Base-by-base conservation (phyloP, 2,113 vertebrate genomes). In the Vulpes lagopus region DNA sequence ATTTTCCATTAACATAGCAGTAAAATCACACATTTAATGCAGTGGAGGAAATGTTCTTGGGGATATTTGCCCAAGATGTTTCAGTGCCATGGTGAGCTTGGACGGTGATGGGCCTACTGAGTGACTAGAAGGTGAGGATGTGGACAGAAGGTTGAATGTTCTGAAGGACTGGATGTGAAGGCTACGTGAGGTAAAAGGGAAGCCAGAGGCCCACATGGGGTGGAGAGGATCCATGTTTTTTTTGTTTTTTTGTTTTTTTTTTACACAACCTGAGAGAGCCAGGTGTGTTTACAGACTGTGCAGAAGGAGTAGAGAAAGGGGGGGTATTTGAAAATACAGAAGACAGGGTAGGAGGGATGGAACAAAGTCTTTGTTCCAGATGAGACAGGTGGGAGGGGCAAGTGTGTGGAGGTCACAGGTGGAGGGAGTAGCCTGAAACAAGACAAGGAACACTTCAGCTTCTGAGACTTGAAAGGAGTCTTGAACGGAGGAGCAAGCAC, bases 61-160 rank as follows among this genome's bases (percentile, higher is more conserved):
- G 22, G 22, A 30, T 55, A 22, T 64, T 84, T 93, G 43, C 65
- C 64, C 8, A 35, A 64, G 14, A 22, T 71, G 3, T 49, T 71
- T 92, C 25, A 64, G 23, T 69, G 32, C 35, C 55, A 2, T 35
- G 14, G 19, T 57, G 19, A 9, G 30, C 38, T 0, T 43, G 23
- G 11, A 20, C n/a, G 0, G 0, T 8, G 11, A 12, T 8, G 17
- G 8, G 1, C 27, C 14, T 7, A 10, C 10, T 0, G 8, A 49
- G 43, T 25, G 30, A 83, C 3, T 8, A 5, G 6, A 35, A 32
- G 51, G 6, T 12, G 1, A 53, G 53, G 11, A 20, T 62, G 60
- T 51, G 20, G 6, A n/a, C 35, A 53, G 27, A 32, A 38, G 22
- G 2, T 10, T 14, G 25, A 3, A 15, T 55, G 22, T 76, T 53